Evolutionary conservation across 2,888 invertebrate species (phyloP).

Genomic region (Drosophila parthenogenetica): DNA sequence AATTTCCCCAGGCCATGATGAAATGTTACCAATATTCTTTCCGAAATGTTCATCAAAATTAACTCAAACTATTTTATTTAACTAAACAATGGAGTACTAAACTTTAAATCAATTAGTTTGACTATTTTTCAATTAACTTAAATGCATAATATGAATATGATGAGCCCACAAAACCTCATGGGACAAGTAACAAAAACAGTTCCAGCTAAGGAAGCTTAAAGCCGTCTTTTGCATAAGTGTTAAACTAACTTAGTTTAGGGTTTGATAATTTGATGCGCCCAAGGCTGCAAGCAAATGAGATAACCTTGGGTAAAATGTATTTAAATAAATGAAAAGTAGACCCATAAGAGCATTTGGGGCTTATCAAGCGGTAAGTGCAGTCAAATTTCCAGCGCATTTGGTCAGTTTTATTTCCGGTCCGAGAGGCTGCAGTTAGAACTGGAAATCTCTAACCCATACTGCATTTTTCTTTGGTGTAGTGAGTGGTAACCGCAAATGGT

Average conservation of each 20-base stretch:
- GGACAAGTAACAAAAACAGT: too few relatives aligned
- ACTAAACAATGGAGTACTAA: too few relatives aligned
- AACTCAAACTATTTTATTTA: too few relatives aligned
- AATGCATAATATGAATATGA: too few relatives aligned
- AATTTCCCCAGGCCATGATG: too few relatives aligned
- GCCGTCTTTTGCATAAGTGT: not conserved
- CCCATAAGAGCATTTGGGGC: conserved; percentile 9
- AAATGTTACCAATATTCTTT: too few relatives aligned
- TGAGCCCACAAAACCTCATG: too few relatives aligned
- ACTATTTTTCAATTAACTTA: too few relatives aligned
- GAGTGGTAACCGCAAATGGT: not conserved
- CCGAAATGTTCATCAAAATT: too few relatives aligned
- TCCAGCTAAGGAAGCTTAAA: not conserved
- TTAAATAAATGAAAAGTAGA: conserved; percentile 18
- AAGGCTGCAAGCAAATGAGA: conserved; percentile 8
- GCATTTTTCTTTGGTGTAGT: not conserved
- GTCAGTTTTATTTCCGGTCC: conserved; percentile 5
- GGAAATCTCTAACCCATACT: conserved; percentile 6
- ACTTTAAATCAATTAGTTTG: too few relatives aligned
- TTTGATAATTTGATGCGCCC: conserved; percentile 13
- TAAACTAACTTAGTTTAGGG: not conserved
- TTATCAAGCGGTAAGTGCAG: conserved; percentile 11
- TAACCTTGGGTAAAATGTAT: conserved; percentile 12
- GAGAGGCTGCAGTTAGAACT: not conserved
- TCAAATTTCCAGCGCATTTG: conserved; percentile 21